phyloP scores from a whole-genome alignment of 2,888 invertebrate genomes.

The Lepidochrysops patricia region DNA sequence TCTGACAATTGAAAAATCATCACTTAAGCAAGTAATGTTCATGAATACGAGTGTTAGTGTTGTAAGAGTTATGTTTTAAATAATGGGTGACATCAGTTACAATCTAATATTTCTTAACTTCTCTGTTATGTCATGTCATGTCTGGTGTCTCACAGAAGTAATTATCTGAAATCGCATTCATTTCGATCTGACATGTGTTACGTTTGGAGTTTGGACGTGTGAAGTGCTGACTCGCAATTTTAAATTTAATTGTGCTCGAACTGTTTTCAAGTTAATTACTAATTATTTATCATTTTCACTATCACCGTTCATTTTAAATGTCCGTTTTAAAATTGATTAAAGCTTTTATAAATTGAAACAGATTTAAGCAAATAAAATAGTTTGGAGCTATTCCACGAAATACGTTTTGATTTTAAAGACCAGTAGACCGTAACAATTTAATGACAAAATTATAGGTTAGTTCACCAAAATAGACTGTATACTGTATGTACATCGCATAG shows the following conservation, averaged over 20 bases:
- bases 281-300: background rate
- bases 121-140: no score
- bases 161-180: background rate
- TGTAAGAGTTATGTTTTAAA: no score
- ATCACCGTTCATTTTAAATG: background rate
- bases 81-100: no score
- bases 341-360: no score
- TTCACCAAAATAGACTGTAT: background rate
- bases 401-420: background rate
- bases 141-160: background rate
- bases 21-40: no score
- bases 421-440: background rate
- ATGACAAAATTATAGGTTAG: background rate
- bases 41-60: no score
- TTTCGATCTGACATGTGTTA: background rate
- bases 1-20: no score
- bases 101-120: no score
- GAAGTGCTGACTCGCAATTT: conserved; percentile 7
- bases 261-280: background rate
- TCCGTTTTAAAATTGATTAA: no score
- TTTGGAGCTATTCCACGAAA: background rate
- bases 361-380: background rate
- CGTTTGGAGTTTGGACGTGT: conserved; percentile 3
- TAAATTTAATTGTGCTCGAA: background rate
- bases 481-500: conserved; percentile 13